Percentiles rank a stretch among this genome's conserved stretches.
These are phyloP conservation scores for Meloidogyne floridensis DNA, from an alignment of 1,140 invertebrate genomes.

Conservation along the genomic window DNA sequence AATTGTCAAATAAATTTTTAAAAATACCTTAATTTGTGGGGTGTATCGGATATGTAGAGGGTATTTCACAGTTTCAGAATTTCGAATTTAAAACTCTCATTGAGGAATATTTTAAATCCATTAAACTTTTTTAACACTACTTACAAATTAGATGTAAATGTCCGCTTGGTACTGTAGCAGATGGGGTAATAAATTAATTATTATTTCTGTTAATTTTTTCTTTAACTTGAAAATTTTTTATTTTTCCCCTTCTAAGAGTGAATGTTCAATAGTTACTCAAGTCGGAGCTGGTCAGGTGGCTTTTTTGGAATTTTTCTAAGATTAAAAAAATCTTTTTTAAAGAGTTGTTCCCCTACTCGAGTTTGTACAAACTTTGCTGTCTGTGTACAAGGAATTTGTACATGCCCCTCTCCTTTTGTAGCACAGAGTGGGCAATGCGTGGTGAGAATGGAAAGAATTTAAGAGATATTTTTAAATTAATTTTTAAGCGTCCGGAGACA, in stretches of 20 bases:
- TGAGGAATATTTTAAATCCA: too few relatives aligned
- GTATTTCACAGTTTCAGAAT: too few relatives aligned
- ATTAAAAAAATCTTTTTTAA: background rate
- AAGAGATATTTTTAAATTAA: slow-evolving; percentile 32
- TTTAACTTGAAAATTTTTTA: background rate
- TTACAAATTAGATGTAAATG: slow-evolving; percentile 34
- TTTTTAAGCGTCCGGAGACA: slow-evolving; percentile 22
- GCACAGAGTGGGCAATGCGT: slow-evolving; percentile 46
- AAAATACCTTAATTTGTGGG: too few relatives aligned
- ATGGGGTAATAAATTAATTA: slow-evolving; percentile 24
- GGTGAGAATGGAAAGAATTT: background rate
- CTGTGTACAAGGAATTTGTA: slow-evolving; percentile 50
- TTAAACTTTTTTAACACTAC: too few relatives aligned
- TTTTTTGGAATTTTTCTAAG: background rate
- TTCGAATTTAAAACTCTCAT: too few relatives aligned
- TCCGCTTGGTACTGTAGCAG: slow-evolving; percentile 46
- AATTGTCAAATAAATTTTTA: too few relatives aligned
- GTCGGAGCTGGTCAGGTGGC: slow-evolving; percentile 40
- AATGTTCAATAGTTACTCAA: slow-evolving; percentile 47
- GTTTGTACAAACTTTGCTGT: slow-evolving; percentile 48
- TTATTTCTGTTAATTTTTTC: too few relatives aligned
- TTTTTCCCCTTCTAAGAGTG: background rate
- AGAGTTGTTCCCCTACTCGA: slow-evolving; percentile 44
- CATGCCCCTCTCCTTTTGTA: slow-evolving; percentile 51
- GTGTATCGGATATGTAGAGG: too few relatives aligned